Conservation (phyloP, 2,797 vertebrate genomes). For the Emydoidea blandingii region DNA sequence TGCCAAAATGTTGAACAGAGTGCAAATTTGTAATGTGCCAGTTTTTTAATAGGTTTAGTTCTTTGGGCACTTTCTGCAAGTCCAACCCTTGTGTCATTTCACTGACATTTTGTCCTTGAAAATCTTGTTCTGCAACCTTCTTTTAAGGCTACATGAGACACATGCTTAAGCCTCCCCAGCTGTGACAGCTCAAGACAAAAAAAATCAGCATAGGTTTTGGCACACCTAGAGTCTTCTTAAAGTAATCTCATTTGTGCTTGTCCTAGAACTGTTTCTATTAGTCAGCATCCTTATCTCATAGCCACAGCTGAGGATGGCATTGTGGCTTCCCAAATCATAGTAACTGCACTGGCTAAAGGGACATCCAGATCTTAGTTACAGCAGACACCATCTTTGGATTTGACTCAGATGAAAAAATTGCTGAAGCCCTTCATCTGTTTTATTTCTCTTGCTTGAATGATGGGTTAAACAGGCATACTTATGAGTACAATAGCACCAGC, state of each 20-base stretch:
- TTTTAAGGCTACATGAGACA: conserved; percentile 25
- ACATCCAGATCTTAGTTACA: conserved; percentile 73
- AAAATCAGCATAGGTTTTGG: conserved; percentile 71
- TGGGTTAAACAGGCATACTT: conserved; percentile 61
- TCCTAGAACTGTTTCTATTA: conserved; percentile 72
- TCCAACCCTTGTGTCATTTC: conserved; percentile 72
- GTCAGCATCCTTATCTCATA: conserved; percentile 75
- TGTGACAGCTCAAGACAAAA: conserved; percentile 71
- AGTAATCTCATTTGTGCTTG: conserved; percentile 78
- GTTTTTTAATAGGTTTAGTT: conserved; percentile 80
- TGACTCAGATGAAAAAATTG: conserved; percentile 15
- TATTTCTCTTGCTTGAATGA: conserved; percentile 71
- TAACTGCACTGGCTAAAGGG: conserved; percentile 48
- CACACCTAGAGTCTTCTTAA: conserved; percentile 63
- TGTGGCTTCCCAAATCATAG: conserved; percentile 57
- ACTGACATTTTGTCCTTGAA: conserved; percentile 74
- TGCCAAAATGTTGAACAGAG: conserved; percentile 82
- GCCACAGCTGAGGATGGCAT: conserved; percentile 69
- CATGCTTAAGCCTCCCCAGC: conserved; percentile 60
- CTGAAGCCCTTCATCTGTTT: conserved; percentile 69
- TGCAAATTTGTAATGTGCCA: conserved; percentile 75
- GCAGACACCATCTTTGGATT: conserved; percentile 77
- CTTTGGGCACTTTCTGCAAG: conserved; percentile 72
- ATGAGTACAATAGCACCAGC: conserved; percentile 69
- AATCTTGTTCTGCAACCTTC: conserved; percentile 49